A percentile compares a stretch with the other conserved stretches of the same genome.
Conservation (phyloP, 35 echinoderm and acorn worm species). For the Ophioderma brevispina region DNA sequence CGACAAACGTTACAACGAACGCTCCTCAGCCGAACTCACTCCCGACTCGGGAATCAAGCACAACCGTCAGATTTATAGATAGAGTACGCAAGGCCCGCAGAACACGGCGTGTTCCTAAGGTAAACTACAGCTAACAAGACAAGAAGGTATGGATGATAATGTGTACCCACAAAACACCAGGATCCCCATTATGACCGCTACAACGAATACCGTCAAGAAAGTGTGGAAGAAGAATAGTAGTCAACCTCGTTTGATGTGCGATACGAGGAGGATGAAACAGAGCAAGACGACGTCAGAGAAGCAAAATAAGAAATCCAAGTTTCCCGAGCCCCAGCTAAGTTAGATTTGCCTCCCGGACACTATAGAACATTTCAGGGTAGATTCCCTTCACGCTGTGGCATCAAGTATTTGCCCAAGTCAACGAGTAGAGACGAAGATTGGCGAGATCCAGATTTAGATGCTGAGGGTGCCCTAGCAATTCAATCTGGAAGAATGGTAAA, state of each 20-base stretch:
- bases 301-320: constrained; percentile 84
- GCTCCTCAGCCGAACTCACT: constrained; percentile 86
- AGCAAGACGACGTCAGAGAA: constrained; percentile 55
- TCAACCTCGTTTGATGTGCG: constrained; percentile 21
- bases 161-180: constrained; percentile 14
- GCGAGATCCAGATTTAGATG: constrained; percentile 79
- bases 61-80: constrained; percentile 84
- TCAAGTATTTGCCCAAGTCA: constrained; percentile 92
- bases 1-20: constrained; percentile 66
- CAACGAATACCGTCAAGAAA: constrained; percentile 43
- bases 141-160: constrained; percentile 81
- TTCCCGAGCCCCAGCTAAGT: constrained; percentile 43
- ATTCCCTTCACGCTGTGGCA: constrained; percentile 79
- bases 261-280: constrained; percentile 69
- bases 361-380: constrained; percentile 89
- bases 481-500: constrained; percentile 68
- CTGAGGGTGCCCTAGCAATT: constrained; percentile 74
- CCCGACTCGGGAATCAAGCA: constrained; percentile 98
- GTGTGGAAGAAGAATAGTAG: constrained; percentile 63
- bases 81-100: constrained; percentile 42
- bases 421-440: constrained; percentile 78
- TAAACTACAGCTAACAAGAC: constrained; percentile 71
- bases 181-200: constrained; percentile 54
- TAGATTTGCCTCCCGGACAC: constrained; percentile 89
- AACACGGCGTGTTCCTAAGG: constrained; percentile 39